These are phyloP conservation scores for Nymphicus hollandicus DNA, from an alignment of 2,113 vertebrate species.

Conservation along the genomic window DNA sequence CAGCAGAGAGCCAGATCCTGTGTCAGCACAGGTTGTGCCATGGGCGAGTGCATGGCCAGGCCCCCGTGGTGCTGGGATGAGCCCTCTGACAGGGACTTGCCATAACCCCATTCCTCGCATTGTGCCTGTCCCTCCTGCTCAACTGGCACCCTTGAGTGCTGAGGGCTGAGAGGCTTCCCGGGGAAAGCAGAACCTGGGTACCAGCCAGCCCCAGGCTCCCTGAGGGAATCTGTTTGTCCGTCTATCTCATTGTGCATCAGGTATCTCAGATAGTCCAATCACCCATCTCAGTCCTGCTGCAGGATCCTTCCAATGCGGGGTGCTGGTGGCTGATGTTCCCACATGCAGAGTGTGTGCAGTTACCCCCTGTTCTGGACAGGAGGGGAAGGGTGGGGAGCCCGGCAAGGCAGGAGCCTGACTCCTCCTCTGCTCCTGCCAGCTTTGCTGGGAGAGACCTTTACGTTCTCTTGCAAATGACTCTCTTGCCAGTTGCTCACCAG, in stretches of 20 bases:
- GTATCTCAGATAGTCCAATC: background rate
- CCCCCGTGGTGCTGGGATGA: background rate
- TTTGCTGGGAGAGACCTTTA: background rate
- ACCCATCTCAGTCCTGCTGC: fast-evolving
- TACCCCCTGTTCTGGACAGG: background rate
- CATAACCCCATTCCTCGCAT: fast-evolving
- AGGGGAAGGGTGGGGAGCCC: background rate
- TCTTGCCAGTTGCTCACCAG: background rate
- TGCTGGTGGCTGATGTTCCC: background rate
- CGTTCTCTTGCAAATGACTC: background rate
- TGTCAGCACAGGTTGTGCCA: background rate
- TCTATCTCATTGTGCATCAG: background rate
- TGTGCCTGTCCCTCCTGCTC: background rate
- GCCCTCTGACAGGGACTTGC: background rate
- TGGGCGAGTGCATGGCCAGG: fast-evolving
- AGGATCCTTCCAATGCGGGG: background rate
- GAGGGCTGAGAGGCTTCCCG: background rate
- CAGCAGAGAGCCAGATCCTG: background rate
- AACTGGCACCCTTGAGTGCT: background rate
- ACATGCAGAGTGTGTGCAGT: background rate
- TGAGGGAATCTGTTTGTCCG: background rate
- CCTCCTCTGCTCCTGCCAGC: background rate
- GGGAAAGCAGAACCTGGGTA: background rate
- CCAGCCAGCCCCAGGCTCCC: background rate
- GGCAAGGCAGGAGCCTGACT: background rate